Evolutionary conservation across 2,888 invertebrate genomes (phyloP).

Genomic region (Tetramorium bicarinatum): DNA sequence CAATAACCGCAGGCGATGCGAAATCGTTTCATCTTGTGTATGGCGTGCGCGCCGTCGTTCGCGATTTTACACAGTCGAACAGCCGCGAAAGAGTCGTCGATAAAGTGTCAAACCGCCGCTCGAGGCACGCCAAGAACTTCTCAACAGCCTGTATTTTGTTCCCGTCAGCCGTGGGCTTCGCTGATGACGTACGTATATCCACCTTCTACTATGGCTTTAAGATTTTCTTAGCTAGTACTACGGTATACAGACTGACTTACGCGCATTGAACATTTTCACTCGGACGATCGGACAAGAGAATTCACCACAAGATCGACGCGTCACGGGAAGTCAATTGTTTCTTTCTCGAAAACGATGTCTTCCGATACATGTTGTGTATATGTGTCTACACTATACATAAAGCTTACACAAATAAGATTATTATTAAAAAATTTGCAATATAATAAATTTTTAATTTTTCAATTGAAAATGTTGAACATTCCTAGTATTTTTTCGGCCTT

Average conservation of each 20-base stretch:
- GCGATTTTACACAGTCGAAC: conserved; percentile 43
- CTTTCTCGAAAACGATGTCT: not conserved
- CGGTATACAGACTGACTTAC: conserved; percentile 67
- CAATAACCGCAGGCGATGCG: conserved; percentile 26
- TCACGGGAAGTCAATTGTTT: not conserved
- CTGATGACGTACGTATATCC: conserved; percentile 72
- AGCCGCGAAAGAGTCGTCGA: conserved; percentile 61
- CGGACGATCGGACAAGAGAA: not conserved
- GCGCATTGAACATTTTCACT: conserved; percentile 31
- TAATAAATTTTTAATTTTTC: no score
- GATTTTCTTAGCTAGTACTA: conserved; percentile 68
- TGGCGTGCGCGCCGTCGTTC: conserved; percentile 7
- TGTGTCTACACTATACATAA: no score
- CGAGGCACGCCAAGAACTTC: conserved; percentile 72
- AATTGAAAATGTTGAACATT: no score
- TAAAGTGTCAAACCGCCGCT: conserved; percentile 71
- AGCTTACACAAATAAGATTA: no score
- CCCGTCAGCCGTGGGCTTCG: conserved; percentile 67
- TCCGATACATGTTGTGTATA: no score
- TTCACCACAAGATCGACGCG: not conserved
- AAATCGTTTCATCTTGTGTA: conserved; percentile 32
- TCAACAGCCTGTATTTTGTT: conserved; percentile 74
- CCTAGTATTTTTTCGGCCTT: no score
- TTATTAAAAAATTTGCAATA: no score
- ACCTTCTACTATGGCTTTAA: conserved; percentile 37